Evolutionary conservation across 2,888 invertebrate genomes (phyloP).

Genomic region (Drosophila kambysellisi): DNA sequence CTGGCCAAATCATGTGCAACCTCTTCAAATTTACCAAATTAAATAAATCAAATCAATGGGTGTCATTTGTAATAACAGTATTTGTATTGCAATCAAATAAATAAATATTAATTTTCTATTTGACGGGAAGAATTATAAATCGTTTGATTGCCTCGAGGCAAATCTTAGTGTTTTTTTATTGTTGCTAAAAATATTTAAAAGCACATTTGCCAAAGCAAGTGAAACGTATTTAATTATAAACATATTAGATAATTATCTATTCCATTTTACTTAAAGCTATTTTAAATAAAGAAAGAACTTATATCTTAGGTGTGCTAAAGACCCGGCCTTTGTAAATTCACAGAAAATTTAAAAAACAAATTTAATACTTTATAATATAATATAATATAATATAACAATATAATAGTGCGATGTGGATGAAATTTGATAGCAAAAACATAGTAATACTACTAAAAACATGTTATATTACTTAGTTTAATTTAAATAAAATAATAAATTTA

Average conservation of each 20-base stretch:
- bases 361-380: no score
- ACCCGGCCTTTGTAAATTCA: no score
- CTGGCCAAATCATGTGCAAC: constrained; percentile 3
- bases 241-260: background rate
- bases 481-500: background rate
- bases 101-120: background rate
- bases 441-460: no score
- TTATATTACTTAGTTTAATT: background rate
- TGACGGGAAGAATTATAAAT: background rate
- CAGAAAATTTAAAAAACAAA: no score
- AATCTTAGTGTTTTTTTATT: background rate
- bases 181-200: background rate
- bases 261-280: background rate
- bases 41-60: background rate
- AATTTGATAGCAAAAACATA: no score
- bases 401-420: no score
- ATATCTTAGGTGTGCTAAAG: no score
- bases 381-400: no score
- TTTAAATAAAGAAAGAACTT: background rate
- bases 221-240: background rate
- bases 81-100: background rate
- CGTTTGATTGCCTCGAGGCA: background rate
- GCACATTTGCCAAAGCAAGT: background rate
- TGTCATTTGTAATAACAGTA: background rate
- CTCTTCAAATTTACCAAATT: background rate